phyloP scores from a whole-genome alignment of 2,113 vertebrate species.

The Toxotes chatareus region DNA sequence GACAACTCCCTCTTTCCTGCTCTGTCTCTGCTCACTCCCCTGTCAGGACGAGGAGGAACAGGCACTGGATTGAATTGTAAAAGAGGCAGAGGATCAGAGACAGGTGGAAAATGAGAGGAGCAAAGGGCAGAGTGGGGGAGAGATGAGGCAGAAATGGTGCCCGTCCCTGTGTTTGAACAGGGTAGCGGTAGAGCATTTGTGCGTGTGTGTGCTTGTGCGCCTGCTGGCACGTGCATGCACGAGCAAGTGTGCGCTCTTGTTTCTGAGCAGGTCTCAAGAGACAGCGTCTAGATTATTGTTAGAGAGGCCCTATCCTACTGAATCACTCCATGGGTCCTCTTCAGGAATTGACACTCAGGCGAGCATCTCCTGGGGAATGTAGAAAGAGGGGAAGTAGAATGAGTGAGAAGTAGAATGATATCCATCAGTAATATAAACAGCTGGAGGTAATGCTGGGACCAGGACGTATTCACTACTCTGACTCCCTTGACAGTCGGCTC shows the following conservation, averaged over 20 bases:
- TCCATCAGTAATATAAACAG: conserved; percentile 63
- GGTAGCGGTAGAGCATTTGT: conserved; percentile 2
- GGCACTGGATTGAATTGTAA: conserved; percentile 78
- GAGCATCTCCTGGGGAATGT: conserved; percentile 15
- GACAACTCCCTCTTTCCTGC: conserved; percentile 67
- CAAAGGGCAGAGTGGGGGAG: conserved; percentile 69
- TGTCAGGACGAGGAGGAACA: conserved; percentile 64
- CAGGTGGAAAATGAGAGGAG: conserved; percentile 77
- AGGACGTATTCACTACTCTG: conserved; percentile 25
- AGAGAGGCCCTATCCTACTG: conserved; percentile 41
- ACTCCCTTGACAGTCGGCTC: conserved; percentile 25
- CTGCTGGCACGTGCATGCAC: background rate
- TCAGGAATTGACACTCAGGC: conserved; percentile 41
- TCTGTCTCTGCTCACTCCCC: conserved; percentile 51
- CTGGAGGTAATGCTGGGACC: conserved; percentile 29
- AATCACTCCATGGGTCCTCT: conserved; percentile 41
- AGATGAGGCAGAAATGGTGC: conserved; percentile 61
- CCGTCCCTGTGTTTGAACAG: background rate
- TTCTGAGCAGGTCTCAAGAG: conserved; percentile 46
- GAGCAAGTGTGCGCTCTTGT: conserved; percentile 19
- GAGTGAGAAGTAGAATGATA: conserved; percentile 57
- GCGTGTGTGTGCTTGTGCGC: conserved; percentile 10
- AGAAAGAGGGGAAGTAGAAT: conserved; percentile 30
- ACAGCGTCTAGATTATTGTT: conserved; percentile 27
- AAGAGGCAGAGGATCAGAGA: conserved; percentile 77